Percentiles rank a stretch among this genome's conserved stretches.
phyloP scores from a whole-genome alignment of 1,140 invertebrate genomes.

The Drosophila lacertosa region DNA sequence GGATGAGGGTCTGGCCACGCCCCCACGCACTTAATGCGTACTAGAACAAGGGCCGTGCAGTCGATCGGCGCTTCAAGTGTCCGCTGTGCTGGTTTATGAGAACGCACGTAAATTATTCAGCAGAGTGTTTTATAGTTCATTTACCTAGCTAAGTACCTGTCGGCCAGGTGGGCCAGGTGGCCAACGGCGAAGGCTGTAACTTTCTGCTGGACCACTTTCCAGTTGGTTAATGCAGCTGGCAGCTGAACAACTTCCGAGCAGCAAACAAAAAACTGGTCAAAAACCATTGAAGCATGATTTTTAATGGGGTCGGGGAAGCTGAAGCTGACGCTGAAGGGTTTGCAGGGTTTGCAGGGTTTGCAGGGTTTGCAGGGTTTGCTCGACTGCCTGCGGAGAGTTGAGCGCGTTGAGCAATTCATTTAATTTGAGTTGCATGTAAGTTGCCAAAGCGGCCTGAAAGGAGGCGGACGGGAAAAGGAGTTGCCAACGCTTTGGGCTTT shows the following conservation, averaged over 20 bases:
- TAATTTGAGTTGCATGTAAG: slow-evolving; percentile 74
- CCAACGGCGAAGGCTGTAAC: slow-evolving; percentile 4
- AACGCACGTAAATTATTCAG: slow-evolving; percentile 66
- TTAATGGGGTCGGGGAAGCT: slow-evolving; percentile 63
- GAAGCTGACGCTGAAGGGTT: neutral
- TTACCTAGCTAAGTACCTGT: slow-evolving; percentile 62
- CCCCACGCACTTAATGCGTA: slow-evolving; percentile 2
- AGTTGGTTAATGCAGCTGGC: slow-evolving; percentile 51
- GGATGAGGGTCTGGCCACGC: neutral
- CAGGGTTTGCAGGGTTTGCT: slow-evolving; percentile 4
- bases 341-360: slow-evolving; percentile 1
- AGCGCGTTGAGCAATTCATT: slow-evolving; percentile 73
- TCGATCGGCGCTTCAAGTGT: slow-evolving; percentile 33
- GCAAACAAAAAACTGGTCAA: slow-evolving; percentile 71
- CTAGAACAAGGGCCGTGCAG: slow-evolving; percentile 5
- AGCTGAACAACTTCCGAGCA: slow-evolving; percentile 57
- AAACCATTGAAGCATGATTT: slow-evolving; percentile 80
- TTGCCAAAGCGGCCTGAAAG: slow-evolving; percentile 9
- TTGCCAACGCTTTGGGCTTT: slow-evolving; percentile 33
- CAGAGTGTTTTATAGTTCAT: slow-evolving; percentile 75
- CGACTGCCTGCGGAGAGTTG: slow-evolving; percentile 18
- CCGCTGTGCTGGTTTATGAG: slow-evolving; percentile 33
- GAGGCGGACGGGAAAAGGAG: neutral
- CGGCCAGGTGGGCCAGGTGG: neutral
- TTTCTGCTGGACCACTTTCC: slow-evolving; percentile 44